Base-by-base conservation (phyloP, 2,888 invertebrate genomes). In the Diarsia dahlii region DNA sequence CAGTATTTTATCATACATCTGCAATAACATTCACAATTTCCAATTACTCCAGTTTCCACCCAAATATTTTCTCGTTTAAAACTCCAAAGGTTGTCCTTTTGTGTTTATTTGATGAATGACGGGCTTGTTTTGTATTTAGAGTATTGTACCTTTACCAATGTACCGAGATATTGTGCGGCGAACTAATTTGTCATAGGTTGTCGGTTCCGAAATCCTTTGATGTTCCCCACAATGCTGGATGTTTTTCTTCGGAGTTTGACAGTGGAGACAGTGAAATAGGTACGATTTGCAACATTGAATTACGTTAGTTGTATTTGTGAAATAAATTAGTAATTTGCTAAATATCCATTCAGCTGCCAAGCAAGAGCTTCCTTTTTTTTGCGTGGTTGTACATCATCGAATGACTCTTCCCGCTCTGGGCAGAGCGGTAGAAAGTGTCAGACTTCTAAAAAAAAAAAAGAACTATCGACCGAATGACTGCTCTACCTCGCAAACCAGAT, bases 151-250 rank as follows among this genome's bases (percentile, higher is more conserved):
- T 50, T 60, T 56, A 34, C 58, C 20, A 52, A 46, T 60, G 54
- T 79, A 45, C 62, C 12, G 74, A 68, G 52, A 28, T 58, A 71
- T 68, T 83, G 84, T 83, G 48, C 23, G 48, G 52, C 15, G n/a
- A 80, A 84, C 58, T 72, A 73, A 80, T 80, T 80, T 80, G 80
- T 80, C 80, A 84, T 68, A 60, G 67, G 64, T 68, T 72, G 80
- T 80, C 80, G 71, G 69, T 84, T 54, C 80, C 39, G 18, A 48
- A 77, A 60, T 78, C 72, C 72, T 82, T 78, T 78, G 82, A 72
- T 58, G 72, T 20, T 78, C 39, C 34, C 65, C 13, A 78, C 69
- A 77, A 81, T 81, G 34, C 77, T 72, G 39, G 56, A 76, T 54
- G 67, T 60, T 76, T 28, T 71, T 54, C 58, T 67, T 81, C 23